Conservation (phyloP, 2,797 vertebrate species). For the Anabacerthia variegaticeps region DNA sequence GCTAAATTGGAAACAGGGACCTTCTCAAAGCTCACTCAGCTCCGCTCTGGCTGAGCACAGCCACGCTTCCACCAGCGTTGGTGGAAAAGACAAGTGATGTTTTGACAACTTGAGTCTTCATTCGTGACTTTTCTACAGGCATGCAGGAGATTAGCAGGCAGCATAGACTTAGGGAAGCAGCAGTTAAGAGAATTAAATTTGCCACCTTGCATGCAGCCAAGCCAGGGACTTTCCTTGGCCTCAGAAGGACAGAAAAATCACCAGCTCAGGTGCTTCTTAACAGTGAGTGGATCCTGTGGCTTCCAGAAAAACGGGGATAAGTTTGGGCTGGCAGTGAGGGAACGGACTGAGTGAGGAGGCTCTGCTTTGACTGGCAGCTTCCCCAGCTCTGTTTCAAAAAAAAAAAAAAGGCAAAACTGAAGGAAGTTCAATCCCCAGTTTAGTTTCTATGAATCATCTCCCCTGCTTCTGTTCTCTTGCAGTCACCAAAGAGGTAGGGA, state of each 20-base stretch:
- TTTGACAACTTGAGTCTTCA: constrained; percentile 62
- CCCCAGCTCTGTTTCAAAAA: neutral
- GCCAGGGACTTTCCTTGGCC: neutral
- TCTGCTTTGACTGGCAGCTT: neutral
- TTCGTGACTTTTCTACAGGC: constrained; percentile 20
- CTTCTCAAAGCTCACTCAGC: neutral
- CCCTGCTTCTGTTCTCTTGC: neutral
- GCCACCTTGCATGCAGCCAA: neutral
- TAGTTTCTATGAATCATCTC: neutral
- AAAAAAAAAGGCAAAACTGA: neutral
- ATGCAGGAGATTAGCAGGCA: constrained; percentile 12
- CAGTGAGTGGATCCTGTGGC: neutral
- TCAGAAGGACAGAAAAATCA: neutral
- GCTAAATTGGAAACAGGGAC: constrained; percentile 70
- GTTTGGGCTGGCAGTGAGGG: accelerated
- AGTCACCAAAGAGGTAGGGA: neutral
- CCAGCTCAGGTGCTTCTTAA: neutral
- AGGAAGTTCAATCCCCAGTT: neutral
- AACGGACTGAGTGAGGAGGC: neutral
- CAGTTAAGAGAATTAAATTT: constrained; percentile 13
- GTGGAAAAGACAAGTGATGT: constrained; percentile 42
- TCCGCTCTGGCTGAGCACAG: neutral
- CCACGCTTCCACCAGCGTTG: constrained; percentile 24
- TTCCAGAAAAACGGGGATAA: neutral
- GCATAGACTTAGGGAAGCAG: neutral